These are phyloP conservation scores for Acanthosepion lycidas DNA, from an alignment of 2,888 invertebrate genomes.

Conservation along the genomic window DNA sequence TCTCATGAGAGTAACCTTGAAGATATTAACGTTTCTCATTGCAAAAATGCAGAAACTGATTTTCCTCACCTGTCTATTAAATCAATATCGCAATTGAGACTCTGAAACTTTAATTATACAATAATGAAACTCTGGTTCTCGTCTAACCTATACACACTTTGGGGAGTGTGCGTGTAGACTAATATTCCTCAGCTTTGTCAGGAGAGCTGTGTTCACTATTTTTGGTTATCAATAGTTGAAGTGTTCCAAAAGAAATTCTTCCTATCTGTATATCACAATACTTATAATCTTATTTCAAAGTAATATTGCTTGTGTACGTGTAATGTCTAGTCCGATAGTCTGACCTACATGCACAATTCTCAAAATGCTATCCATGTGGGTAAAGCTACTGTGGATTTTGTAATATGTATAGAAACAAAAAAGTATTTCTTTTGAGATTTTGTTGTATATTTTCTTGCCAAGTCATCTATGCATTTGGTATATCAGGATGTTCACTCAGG, in stretches of 20 bases:
- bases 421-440: no score
- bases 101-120: neutral
- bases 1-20: conserved; percentile 20
- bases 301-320: no score
- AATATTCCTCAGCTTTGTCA: neutral
- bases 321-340: no score
- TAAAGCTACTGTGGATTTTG: no score
- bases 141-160: neutral
- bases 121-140: neutral
- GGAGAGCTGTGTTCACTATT: neutral
- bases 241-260: neutral
- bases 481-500: no score
- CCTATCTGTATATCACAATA: neutral
- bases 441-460: no score
- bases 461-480: no score
- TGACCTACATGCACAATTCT: no score
- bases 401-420: no score
- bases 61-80: neutral
- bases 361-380: no score
- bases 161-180: neutral
- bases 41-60: neutral
- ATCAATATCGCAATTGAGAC: neutral
- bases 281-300: no score
- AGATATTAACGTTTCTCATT: neutral
- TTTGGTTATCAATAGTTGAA: neutral